Conservation (phyloP, 2,797 vertebrate genomes). For the Rhinoraja longicauda region DNA sequence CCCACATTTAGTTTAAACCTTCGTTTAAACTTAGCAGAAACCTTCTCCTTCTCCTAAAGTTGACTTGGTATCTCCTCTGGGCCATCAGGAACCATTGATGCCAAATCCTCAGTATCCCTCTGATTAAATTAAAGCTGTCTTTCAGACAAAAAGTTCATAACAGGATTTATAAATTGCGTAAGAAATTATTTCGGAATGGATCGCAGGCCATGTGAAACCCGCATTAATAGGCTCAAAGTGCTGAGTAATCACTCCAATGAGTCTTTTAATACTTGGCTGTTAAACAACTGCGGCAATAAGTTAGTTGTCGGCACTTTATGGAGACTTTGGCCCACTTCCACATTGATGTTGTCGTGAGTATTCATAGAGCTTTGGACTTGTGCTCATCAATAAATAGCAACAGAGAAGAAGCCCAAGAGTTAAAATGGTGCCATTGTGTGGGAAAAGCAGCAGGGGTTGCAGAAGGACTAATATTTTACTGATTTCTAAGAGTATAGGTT, state of each 20-base stretch:
- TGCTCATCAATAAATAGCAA: background rate
- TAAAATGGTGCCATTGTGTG: background rate
- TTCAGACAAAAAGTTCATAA: background rate
- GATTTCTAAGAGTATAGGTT: background rate
- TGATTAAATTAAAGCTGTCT: background rate
- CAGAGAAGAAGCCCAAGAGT: background rate
- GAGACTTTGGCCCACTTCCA: slow-evolving; percentile 6
- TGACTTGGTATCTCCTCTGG: background rate
- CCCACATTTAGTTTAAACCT: background rate
- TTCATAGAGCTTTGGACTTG: background rate
- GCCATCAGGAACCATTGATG: background rate
- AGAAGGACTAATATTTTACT: background rate
- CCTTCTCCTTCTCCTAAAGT: background rate
- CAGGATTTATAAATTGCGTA: background rate
- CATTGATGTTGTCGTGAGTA: background rate
- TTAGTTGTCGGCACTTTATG: background rate
- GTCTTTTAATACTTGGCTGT: background rate
- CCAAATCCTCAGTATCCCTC: background rate
- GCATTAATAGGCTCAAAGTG: background rate
- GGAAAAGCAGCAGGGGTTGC: too few species aligned
- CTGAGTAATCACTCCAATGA: slow-evolving; percentile 3
- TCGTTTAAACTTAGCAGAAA: background rate
- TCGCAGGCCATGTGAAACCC: background rate
- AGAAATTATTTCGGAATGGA: background rate
- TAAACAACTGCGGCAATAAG: slow-evolving; percentile 9